phyloP scores from a whole-genome alignment of 2,113 vertebrate species.

The Scartelaos histophorus region DNA sequence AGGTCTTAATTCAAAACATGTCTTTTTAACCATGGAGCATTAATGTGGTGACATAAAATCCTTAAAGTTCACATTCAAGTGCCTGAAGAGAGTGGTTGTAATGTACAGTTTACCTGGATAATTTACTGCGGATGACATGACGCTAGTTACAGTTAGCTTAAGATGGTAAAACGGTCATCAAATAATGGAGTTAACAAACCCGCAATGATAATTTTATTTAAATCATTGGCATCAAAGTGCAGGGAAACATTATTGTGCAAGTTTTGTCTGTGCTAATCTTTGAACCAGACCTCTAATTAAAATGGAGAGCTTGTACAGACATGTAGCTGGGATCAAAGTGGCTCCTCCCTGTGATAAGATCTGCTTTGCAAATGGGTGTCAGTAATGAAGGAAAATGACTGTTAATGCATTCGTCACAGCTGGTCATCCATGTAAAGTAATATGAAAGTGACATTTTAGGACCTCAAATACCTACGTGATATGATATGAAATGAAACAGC shows the following conservation, averaged over 20 bases:
- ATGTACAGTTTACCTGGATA: neutral
- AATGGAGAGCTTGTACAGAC: neutral
- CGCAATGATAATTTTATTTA: neutral
- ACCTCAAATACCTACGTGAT: neutral
- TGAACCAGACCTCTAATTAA: constrained; percentile 2
- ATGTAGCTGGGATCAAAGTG: neutral
- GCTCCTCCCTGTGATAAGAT: neutral
- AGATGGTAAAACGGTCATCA: neutral
- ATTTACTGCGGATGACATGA: neutral
- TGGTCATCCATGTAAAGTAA: neutral
- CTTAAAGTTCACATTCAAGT: too few relatives aligned
- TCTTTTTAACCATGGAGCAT: too few relatives aligned
- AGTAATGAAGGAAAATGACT: neutral
- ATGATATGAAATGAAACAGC: neutral
- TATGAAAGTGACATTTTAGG: neutral
- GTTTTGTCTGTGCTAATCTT: constrained; percentile 9
- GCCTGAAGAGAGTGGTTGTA: neutral
- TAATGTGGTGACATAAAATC: too few relatives aligned
- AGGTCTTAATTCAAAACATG: too few relatives aligned
- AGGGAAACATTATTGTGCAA: neutral
- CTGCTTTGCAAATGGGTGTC: neutral
- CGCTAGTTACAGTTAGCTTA: neutral
- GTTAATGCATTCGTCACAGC: neutral
- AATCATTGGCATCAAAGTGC: neutral
- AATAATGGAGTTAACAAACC: neutral